These are phyloP conservation scores for Atlantisia rogersi DNA, from an alignment of 2,113 vertebrate genomes.

Conservation along the genomic window DNA sequence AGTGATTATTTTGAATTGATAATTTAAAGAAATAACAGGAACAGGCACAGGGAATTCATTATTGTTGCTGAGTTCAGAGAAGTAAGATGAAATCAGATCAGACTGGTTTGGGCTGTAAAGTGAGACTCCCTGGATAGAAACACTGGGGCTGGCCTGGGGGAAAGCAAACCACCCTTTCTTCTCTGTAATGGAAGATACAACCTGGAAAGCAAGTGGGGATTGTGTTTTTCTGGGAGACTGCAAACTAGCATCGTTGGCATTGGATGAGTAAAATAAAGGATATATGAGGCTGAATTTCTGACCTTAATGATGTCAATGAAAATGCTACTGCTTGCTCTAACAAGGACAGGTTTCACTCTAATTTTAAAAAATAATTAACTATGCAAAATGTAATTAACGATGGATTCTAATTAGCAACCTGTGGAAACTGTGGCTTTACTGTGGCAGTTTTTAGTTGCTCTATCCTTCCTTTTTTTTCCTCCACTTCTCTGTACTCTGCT, in stretches of 20 bases:
- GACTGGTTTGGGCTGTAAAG: constrained; percentile 35
- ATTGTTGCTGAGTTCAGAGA: neutral
- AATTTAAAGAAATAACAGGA: neutral
- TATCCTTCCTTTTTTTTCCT: neutral
- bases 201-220: neutral
- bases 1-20: neutral
- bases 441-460: neutral
- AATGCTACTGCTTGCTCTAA: neutral
- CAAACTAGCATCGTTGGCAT: neutral
- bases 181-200: neutral
- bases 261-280: neutral
- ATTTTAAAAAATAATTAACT: constrained; percentile 35
- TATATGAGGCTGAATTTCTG: neutral
- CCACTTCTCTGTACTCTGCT: neutral
- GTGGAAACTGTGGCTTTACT: neutral
- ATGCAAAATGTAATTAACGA: constrained; percentile 49
- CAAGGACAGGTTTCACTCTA: neutral
- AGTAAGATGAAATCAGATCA: neutral
- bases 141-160: neutral
- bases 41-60: neutral
- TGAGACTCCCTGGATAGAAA: neutral
- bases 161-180: neutral
- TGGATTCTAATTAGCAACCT: constrained; percentile 6
- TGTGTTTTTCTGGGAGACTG: neutral
- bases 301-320: neutral